Conservation (phyloP, 2,888 invertebrate species). For the Cybosia mesomella region DNA sequence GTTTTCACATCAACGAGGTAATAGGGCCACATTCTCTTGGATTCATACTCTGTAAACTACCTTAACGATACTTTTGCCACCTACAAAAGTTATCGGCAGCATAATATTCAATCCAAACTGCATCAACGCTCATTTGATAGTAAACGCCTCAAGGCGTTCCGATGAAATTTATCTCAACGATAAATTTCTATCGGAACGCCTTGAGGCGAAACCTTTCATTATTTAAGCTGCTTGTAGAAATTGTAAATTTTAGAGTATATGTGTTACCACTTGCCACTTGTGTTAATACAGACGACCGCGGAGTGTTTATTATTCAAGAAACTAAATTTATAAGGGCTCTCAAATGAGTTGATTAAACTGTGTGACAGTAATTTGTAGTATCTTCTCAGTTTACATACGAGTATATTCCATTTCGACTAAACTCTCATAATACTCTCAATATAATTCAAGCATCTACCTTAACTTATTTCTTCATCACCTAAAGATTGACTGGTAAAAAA, state of each 20-base stretch:
- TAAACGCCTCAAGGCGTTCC: neutral
- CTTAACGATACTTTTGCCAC: neutral
- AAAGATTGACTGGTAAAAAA: no score
- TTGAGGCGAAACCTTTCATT: constrained; percentile 7
- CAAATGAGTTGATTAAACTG: constrained; percentile 39
- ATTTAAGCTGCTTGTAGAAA: constrained; percentile 15
- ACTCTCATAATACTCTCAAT: no score
- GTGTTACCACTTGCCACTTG: constrained; percentile 21
- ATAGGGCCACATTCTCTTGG: neutral
- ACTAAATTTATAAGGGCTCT: constrained; percentile 55
- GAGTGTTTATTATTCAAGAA: constrained; percentile 59
- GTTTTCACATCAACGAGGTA: neutral
- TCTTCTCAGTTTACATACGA: neutral
- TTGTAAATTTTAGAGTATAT: constrained; percentile 22
- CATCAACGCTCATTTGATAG: neutral
- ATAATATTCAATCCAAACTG: constrained; percentile 4
- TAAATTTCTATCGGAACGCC: constrained; percentile 6
- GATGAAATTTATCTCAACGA: neutral
- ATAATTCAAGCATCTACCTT: no score
- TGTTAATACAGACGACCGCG: constrained; percentile 45
- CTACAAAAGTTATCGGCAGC: neutral
- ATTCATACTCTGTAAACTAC: neutral
- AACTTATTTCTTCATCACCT: no score
- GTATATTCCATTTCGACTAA: no score
- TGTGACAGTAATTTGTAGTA: constrained; percentile 35